A percentile compares a stretch with the other conserved stretches of the same genome.
These are phyloP conservation scores for Chanos chanos DNA, from an alignment of 2,797 vertebrate species.

Conservation along the genomic window DNA sequence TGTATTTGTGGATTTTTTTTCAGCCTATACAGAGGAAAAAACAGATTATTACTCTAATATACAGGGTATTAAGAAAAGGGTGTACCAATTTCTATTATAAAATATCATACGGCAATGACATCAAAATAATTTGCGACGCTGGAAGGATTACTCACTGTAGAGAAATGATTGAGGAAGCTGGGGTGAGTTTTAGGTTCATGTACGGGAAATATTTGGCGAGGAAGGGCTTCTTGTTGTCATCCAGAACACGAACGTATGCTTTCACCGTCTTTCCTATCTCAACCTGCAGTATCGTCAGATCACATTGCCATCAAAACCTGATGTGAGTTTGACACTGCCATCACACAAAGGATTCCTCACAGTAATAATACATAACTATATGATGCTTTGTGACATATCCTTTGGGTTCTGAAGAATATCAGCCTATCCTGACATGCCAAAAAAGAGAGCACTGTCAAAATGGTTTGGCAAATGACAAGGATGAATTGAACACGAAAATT, in stretches of 20 bases:
- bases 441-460: too few relatives aligned
- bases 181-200: constrained; percentile 87
- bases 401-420: too few relatives aligned
- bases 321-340: not conserved
- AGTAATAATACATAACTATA: too few relatives aligned
- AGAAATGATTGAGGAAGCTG: constrained; percentile 82
- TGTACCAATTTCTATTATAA: too few relatives aligned
- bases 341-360: too few relatives aligned
- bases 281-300: constrained; percentile 72
- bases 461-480: too few relatives aligned
- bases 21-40: not conserved
- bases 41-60: not conserved
- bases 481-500: too few relatives aligned
- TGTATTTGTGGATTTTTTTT: not conserved
- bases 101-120: too few relatives aligned
- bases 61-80: too few relatives aligned
- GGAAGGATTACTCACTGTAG: constrained; percentile 79
- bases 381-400: too few relatives aligned
- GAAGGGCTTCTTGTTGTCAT: constrained; percentile 86
- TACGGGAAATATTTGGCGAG: constrained; percentile 80
- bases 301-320: too few relatives aligned
- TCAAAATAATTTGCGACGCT: not conserved
- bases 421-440: too few relatives aligned
- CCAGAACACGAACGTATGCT: constrained; percentile 87
- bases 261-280: constrained; percentile 91